Evolutionary conservation across 2,113 vertebrate species (phyloP).

Genomic region (Arenaria interpres): DNA sequence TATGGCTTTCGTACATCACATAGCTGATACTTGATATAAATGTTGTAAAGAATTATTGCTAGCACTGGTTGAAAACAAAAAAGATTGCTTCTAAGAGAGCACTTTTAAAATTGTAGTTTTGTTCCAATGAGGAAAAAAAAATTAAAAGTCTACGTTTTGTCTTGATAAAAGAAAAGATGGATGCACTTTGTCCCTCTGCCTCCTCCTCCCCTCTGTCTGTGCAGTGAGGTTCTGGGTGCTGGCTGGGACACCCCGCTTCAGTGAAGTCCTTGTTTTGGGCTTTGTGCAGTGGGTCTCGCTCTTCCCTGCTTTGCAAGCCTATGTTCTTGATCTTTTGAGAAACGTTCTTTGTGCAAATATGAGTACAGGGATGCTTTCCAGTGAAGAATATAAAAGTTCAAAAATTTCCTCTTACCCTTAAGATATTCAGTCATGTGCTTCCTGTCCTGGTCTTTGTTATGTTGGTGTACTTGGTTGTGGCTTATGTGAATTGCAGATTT

Average conservation of each 20-base stretch:
- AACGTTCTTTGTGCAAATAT: background rate
- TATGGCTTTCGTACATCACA: background rate
- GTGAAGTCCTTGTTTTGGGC: background rate
- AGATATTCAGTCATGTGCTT: background rate
- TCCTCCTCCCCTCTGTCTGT: rapidly evolving
- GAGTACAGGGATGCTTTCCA: background rate
- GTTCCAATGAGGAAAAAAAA: background rate
- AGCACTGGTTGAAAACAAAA: background rate
- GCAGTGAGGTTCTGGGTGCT: rapidly evolving
- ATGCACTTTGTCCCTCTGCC: background rate
- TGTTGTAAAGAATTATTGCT: background rate
- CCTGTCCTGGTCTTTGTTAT: background rate
- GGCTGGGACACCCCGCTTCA: background rate
- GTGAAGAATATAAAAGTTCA: background rate
- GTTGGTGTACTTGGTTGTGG: background rate
- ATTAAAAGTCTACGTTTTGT: background rate
- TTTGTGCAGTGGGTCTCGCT: rapidly evolving
- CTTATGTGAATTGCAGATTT: background rate
- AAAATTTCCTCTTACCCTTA: background rate
- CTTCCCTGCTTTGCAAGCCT: background rate
- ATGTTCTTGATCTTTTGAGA: background rate
- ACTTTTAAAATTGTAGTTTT: background rate
- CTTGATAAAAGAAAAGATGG: background rate
- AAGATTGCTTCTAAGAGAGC: background rate
- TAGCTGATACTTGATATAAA: background rate